phyloP scores from a whole-genome alignment of 2,113 vertebrate species.

The Laticauda laticaudata region DNA sequence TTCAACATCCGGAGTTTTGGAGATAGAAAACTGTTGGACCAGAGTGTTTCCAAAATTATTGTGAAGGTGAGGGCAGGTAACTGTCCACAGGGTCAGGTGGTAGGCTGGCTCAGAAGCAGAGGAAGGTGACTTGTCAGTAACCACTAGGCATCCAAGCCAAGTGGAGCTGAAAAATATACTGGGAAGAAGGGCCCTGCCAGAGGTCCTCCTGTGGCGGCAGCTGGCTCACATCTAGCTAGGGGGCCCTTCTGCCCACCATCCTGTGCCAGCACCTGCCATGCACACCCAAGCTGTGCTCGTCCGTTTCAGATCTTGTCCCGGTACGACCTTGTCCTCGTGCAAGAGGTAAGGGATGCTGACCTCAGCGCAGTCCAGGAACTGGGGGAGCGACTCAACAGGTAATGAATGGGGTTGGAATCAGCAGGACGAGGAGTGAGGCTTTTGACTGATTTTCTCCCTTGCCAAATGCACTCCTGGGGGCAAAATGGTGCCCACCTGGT shows the following conservation, averaged over 20 bases:
- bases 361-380: conserved; percentile 77
- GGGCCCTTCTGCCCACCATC: not conserved
- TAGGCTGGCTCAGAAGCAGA: not conserved
- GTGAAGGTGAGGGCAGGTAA: conserved; percentile 63
- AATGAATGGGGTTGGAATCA: not conserved
- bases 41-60: conserved; percentile 72
- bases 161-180: not conserved
- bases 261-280: not conserved
- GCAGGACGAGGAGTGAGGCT: too few relatives aligned
- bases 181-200: not conserved
- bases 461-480: not conserved
- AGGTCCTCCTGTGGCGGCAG: not conserved
- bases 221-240: not conserved
- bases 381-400: conserved; percentile 67
- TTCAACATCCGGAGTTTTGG: conserved; percentile 85
- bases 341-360: conserved; percentile 83
- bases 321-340: conserved; percentile 81
- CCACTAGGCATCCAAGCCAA: not conserved
- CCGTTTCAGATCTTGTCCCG: conserved; percentile 71
- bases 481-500: too few relatives aligned
- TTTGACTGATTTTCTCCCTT: not conserved
- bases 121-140: not conserved
- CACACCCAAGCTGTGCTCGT: not conserved
- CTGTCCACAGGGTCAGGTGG: too few relatives aligned
- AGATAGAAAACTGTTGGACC: conserved; percentile 77